Evolutionary conservation across 2,888 invertebrate species (phyloP), one percentile per base, ranked within the genome.

Genomic region (Nipponacmea schrenckii): DNA sequence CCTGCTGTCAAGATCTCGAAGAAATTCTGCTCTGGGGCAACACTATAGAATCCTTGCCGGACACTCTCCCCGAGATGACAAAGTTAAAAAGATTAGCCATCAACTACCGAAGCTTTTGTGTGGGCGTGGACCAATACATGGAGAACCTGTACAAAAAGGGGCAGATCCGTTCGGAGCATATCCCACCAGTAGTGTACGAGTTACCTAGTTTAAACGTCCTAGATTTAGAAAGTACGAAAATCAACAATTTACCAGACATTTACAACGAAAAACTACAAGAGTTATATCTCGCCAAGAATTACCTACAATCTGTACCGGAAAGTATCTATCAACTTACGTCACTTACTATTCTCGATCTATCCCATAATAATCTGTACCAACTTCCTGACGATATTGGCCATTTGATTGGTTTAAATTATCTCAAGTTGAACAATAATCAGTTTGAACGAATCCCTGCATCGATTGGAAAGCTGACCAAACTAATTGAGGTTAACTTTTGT

Each of bases 11-110:
- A 74, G 84, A 87, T 48, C 79, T 89, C 31, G 84, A 87, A 74
- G 85, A 85, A 71, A 78, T 89, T n/a, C 76, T 85, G 17, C 76
- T 89, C 68, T 88, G 86, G 83, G 89, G 89, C 0, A 89, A 89
- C 77, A 79, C 80, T n/a, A 87, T 89, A 5, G 87, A 88, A 71
- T 85, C 81, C 5, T 78, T 89, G 46, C 89, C 89, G 0, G 89
- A 89, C 73, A 88, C 87, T 0, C 78, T 89, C 20, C 83, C 85
- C 0, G 88, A 89, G 77, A 81, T 89, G 79, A 80, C 83, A 7
- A 85, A 85, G 68, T 81, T 89, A 70, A 77, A 80, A 64, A 82
- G 79, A 14, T 77, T 89, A 44, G 83, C 85, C 10, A 78, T 89
- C 20, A 89, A 89, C 77, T 86, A 85, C 66, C 77, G 86, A 65